Conservation (phyloP, 2,113 vertebrate genomes). For the Gobio gobio region DNA sequence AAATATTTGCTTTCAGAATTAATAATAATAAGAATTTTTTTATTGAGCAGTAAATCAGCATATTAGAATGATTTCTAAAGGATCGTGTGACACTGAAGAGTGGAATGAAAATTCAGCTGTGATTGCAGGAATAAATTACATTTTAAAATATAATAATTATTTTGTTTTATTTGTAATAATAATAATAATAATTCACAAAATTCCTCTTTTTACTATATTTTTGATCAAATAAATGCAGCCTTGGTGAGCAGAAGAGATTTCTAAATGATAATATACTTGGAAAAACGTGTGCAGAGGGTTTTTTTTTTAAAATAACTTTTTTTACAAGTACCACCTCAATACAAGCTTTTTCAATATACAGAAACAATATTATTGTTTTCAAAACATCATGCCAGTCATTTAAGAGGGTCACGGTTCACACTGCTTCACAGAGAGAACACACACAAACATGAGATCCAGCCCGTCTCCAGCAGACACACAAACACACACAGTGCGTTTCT, state of each 20-base stretch:
- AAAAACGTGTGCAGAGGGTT: background rate
- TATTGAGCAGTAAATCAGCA: background rate
- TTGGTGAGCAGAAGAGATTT: background rate
- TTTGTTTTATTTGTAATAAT: no score
- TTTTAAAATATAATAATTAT: background rate
- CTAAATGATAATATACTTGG: background rate
- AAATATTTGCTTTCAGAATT: background rate
- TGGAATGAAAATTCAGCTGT: background rate
- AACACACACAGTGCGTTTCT: background rate
- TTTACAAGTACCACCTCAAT: background rate
- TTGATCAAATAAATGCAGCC: background rate
- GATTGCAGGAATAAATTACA: no score
- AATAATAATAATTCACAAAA: background rate
- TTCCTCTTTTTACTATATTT: background rate
- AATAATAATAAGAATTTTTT: background rate
- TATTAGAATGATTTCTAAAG: background rate
- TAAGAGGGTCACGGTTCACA: slow-evolving; percentile 24
- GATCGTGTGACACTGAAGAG: background rate
- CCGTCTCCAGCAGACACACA: slow-evolving; percentile 34
- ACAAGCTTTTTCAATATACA: slow-evolving; percentile 18
- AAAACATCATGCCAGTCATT: slow-evolving; percentile 39
- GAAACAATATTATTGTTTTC: slow-evolving; percentile 36
- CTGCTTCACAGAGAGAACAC: slow-evolving; percentile 31
- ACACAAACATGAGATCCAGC: slow-evolving; percentile 46
- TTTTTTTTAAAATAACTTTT: no score